phyloP scores from a whole-genome alignment of 2,797 vertebrate genomes.

The Austrolebias charrua region DNA sequence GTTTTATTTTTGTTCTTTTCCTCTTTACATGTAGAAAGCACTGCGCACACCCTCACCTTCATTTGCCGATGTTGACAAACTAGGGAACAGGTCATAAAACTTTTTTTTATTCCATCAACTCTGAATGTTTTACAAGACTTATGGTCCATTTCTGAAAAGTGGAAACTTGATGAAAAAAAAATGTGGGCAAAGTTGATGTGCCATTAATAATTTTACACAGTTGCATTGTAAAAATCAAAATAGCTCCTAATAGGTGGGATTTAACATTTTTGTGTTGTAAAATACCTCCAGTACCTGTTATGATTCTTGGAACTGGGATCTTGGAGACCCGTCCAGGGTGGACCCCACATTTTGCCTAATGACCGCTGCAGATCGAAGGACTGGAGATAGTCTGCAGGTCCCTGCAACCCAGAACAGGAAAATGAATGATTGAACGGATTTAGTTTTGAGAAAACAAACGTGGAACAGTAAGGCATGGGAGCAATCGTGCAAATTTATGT shows the following conservation, averaged over 20 bases:
- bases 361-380: too few species aligned
- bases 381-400: too few species aligned
- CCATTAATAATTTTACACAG: not conserved
- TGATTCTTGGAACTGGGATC: not conserved
- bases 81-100: not conserved
- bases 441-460: too few species aligned
- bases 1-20: not conserved
- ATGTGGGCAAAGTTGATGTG: not conserved
- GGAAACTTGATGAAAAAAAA: not conserved
- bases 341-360: too few species aligned
- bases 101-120: not conserved
- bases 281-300: conserved; percentile 1
- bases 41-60: not conserved
- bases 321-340: not conserved
- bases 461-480: too few species aligned
- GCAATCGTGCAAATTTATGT: too few species aligned
- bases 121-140: not conserved
- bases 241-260: not conserved
- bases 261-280: not conserved
- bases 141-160: not conserved
- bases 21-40: not conserved
- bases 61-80: conserved; percentile 4
- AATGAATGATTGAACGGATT: too few species aligned
- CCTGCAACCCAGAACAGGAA: too few species aligned
- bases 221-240: not conserved